These are phyloP conservation scores for Aphrocallistes beatrix DNA, from an alignment of 37 sponge, comb jelly and placozoan genomes.

Conservation along the genomic window DNA sequence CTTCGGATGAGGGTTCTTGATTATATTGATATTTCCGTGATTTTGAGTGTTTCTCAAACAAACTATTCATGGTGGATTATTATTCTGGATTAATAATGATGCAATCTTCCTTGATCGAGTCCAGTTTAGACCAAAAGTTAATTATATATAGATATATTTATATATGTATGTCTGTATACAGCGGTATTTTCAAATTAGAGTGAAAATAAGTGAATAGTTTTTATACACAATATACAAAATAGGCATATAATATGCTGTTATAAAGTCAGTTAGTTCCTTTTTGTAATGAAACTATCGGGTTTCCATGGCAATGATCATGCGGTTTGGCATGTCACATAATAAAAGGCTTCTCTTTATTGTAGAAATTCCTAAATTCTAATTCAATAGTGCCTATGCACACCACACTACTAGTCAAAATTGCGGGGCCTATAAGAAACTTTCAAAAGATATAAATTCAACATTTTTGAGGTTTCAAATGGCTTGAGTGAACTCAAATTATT, in stretches of 20 bases:
- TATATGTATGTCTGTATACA: no score
- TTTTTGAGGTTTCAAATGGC: conserved; percentile 15
- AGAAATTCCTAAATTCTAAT: neutral
- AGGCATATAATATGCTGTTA: conserved; percentile 11
- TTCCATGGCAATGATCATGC: conserved; percentile 9
- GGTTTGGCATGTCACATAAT: conserved; percentile 11
- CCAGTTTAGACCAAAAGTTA: no score
- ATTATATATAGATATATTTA: no score
- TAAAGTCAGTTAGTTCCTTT: conserved; percentile 5
- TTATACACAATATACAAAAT: conserved; percentile 4
- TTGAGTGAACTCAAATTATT: conserved; percentile 17
- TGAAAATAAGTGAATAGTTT: neutral
- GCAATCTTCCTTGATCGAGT: no score
- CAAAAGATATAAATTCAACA: neutral
- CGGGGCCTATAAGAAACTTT: neutral
- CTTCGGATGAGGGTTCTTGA: neutral
- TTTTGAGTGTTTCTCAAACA: neutral
- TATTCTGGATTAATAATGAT: neutral
- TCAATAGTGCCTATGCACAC: neutral
- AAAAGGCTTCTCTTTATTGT: conserved; percentile 11
- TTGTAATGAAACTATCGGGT: conserved; percentile 18
- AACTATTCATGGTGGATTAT: conserved; percentile 2
- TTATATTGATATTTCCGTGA: neutral
- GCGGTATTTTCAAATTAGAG: neutral
- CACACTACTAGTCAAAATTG: no score